These are phyloP conservation scores for Drosophila macrospina DNA, from an alignment of 2,888 invertebrate genomes.

Conservation along the genomic window DNA sequence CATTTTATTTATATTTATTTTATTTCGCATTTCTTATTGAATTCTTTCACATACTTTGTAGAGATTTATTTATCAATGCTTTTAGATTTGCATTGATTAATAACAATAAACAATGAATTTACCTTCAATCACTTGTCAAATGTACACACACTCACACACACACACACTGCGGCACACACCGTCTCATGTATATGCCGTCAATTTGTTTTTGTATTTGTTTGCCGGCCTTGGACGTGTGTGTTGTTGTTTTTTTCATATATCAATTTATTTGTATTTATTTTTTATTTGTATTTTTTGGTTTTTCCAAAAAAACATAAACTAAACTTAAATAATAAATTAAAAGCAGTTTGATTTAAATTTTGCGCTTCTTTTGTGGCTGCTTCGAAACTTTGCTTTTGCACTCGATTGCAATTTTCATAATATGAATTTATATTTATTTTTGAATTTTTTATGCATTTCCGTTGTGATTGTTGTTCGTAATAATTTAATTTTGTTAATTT, in stretches of 20 bases:
- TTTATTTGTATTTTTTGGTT: conserved; percentile 7
- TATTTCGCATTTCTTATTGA: conserved; percentile 6
- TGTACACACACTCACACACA: conserved; percentile 38
- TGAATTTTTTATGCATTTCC: conserved; percentile 48
- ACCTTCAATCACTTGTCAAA: conserved; percentile 73
- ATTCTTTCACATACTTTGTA: not conserved
- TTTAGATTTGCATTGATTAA: conserved; percentile 39
- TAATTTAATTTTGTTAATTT: conserved; percentile 13
- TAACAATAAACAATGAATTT: conserved; percentile 55
- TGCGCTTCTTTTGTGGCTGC: conserved; percentile 34
- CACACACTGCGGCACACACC: conserved; percentile 21
- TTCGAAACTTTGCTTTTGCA: conserved; percentile 22
- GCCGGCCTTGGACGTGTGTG: conserved; percentile 56
- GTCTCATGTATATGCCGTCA: conserved; percentile 28
- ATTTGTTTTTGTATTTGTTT: conserved; percentile 48
- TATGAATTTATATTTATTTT: conserved; percentile 40
- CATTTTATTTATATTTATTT: not conserved
- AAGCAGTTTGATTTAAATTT: conserved; percentile 40
- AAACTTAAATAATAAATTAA: conserved; percentile 71
- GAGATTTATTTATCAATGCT: not conserved
- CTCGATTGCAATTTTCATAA: conserved; percentile 24
- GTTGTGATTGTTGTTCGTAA: conserved; percentile 21
- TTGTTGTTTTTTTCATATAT: conserved; percentile 7
- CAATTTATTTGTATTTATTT: conserved; percentile 12
- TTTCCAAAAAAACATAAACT: conserved; percentile 49